phyloP scores from a whole-genome alignment of 30 jellyfish, hydroid and myxozoan species.

The Pseudorhiza aurosa region DNA sequence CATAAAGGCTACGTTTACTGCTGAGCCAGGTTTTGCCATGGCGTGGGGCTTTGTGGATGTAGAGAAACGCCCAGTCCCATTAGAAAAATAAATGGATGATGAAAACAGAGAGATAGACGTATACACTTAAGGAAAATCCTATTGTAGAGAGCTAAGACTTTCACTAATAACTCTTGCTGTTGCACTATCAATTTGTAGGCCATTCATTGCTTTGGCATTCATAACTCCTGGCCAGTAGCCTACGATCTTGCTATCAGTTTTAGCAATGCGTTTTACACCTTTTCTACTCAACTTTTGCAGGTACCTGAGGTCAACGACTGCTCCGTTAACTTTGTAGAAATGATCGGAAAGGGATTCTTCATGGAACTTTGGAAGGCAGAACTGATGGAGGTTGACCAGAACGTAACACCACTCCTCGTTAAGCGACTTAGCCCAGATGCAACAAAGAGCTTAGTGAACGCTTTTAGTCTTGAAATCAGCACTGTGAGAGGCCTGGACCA shows the following conservation, averaged over 20 bases:
- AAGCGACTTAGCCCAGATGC: constrained; percentile 70
- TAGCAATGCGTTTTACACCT: not conserved
- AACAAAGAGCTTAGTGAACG: constrained; percentile 49
- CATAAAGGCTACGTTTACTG: too few species aligned
- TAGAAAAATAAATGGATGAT: too few species aligned
- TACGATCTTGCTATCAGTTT: not conserved
- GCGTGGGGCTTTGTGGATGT: too few species aligned
- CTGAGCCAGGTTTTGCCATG: too few species aligned
- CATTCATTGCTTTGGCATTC: too few species aligned
- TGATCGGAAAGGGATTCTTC: constrained; percentile 81
- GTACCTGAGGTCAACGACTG: constrained; percentile 71
- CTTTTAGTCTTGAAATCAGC: constrained; percentile 69
- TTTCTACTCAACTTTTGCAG: too few species aligned
- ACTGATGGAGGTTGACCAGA: constrained; percentile 15
- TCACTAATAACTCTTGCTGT: too few species aligned
- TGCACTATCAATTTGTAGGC: too few species aligned
- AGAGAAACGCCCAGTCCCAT: too few species aligned
- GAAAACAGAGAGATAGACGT: too few species aligned
- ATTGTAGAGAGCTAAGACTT: too few species aligned
- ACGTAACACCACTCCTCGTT: constrained; percentile 52
- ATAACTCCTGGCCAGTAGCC: not conserved
- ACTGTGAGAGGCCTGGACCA: constrained; percentile 69
- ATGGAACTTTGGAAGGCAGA: constrained; percentile 86
- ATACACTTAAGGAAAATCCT: too few species aligned
- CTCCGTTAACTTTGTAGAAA: constrained; percentile 30